These are phyloP conservation scores for Lerema accius DNA, from an alignment of 1,140 invertebrate species.

Conservation along the genomic window DNA sequence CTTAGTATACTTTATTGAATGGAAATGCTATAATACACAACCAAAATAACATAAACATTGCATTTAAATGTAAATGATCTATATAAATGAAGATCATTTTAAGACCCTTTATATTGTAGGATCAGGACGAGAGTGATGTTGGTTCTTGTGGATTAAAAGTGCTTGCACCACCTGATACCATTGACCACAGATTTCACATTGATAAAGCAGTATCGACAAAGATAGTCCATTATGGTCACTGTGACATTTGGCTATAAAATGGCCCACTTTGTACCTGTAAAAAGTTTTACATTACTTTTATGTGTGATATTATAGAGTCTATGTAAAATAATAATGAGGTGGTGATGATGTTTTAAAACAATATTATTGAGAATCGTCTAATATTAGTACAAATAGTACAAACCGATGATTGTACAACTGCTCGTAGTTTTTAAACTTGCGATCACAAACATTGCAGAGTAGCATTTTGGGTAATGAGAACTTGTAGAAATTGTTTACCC, in stretches of 20 bases:
- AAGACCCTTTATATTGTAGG: slow-evolving; percentile 1
- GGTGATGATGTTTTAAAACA: no score
- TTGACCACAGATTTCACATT: slow-evolving; percentile 70
- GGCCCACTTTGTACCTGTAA: slow-evolving; percentile 67
- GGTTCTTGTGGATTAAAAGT: slow-evolving; percentile 60
- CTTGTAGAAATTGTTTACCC: slow-evolving; percentile 64
- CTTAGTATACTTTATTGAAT: no score
- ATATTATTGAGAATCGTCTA: no score
- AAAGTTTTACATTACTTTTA: no score
- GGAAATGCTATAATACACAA: no score
- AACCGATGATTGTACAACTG: slow-evolving; percentile 78
- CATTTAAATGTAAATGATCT: no score
- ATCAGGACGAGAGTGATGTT: slow-evolving; percentile 35
- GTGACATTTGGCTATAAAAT: slow-evolving; percentile 64
- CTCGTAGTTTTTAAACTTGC: slow-evolving; percentile 76
- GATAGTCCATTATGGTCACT: slow-evolving; percentile 42
- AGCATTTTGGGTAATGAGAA: slow-evolving; percentile 73
- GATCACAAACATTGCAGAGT: slow-evolving; percentile 74
- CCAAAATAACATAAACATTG: no score
- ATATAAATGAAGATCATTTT: no score
- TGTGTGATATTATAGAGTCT: no score
- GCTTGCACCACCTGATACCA: slow-evolving; percentile 53
- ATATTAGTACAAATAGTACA: neutral
- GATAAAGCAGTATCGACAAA: slow-evolving; percentile 53
- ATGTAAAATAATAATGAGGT: no score